These are phyloP conservation scores for Lophotis ruficrista DNA, from an alignment of 2,113 vertebrate species.

Conservation along the genomic window DNA sequence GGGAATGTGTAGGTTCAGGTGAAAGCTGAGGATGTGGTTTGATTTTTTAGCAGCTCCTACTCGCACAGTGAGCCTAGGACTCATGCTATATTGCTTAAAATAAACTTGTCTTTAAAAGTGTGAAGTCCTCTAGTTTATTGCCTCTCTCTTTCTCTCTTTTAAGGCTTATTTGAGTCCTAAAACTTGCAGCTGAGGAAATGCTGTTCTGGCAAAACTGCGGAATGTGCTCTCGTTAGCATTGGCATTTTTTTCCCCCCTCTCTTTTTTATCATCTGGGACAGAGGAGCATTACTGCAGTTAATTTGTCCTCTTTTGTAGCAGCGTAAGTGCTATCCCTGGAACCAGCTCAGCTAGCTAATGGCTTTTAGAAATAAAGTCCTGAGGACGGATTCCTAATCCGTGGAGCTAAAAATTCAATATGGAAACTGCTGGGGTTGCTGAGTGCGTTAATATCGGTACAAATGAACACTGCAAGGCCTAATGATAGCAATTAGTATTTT, in stretches of 20 bases:
- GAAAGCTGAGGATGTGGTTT: not conserved
- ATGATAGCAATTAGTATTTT: conserved; percentile 39
- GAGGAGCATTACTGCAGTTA: conserved; percentile 41
- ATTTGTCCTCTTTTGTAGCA: conserved; percentile 49
- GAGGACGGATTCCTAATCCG: conserved; percentile 18
- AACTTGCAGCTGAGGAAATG: not conserved
- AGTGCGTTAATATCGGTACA: not conserved
- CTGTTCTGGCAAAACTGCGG: conserved; percentile 28
- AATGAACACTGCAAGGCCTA: conserved; percentile 4
- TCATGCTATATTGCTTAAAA: not conserved
- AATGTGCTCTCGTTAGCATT: not conserved
- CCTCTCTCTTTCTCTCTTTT: not conserved
- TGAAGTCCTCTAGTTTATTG: not conserved
- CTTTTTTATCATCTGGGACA: not conserved
- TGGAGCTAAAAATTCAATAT: conserved; percentile 16
- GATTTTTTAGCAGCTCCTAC: not conserved
- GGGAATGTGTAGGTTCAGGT: not conserved
- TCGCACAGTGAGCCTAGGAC: accelerated
- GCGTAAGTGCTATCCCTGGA: not conserved
- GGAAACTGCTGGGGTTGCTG: conserved; percentile 24
- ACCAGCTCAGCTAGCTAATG: conserved; percentile 43
- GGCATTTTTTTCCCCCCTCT: not conserved
- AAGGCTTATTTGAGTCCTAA: not conserved
- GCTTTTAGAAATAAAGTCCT: conserved; percentile 24
- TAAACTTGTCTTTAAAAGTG: not conserved